Percentiles rank a stretch among this genome's conserved stretches.
Conservation (phyloP, 2,113 vertebrate species). For the Scophthalmus maximus region DNA sequence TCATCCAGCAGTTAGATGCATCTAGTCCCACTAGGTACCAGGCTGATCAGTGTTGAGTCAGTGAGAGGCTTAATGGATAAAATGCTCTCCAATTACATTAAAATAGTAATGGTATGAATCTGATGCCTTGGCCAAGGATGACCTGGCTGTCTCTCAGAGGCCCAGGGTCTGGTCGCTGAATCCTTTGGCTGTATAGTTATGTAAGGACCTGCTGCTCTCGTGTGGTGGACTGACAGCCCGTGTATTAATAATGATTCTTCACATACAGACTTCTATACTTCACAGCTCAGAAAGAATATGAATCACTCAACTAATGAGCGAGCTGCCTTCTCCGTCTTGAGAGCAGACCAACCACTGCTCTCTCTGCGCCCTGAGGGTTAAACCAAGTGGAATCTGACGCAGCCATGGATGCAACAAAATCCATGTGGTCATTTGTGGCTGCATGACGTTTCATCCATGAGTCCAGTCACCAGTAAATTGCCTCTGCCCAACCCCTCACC, state of each 20-base stretch:
- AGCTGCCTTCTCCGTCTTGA: slow-evolving; percentile 62
- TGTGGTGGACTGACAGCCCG: slow-evolving; percentile 69
- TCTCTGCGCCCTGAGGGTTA: slow-evolving; percentile 56
- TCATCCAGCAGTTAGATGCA: slow-evolving; percentile 71
- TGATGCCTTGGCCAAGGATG: slow-evolving; percentile 53
- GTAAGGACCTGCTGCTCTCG: slow-evolving; percentile 69
- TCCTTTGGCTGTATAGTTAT: slow-evolving; percentile 53
- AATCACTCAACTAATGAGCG: slow-evolving; percentile 77
- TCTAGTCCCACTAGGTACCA: slow-evolving; percentile 69
- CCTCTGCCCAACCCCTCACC: slow-evolving; percentile 37
- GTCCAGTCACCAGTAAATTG: slow-evolving; percentile 79
- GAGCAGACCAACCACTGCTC: slow-evolving; percentile 56
- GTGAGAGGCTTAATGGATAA: slow-evolving; percentile 52
- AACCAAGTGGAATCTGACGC: slow-evolving; percentile 64
- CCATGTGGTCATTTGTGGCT: slow-evolving; percentile 78
- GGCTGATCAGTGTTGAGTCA: slow-evolving; percentile 75
- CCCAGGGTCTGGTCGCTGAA: slow-evolving; percentile 43
- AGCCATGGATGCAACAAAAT: slow-evolving; percentile 69
- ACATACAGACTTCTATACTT: slow-evolving; percentile 69
- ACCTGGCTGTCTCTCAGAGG: slow-evolving; percentile 36
- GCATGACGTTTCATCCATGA: slow-evolving; percentile 72
- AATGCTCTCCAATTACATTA: slow-evolving; percentile 68
- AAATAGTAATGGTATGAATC: slow-evolving; percentile 70
- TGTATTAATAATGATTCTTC: slow-evolving; percentile 80
- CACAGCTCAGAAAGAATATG: slow-evolving; percentile 76